Conservation (phyloP, 2,113 vertebrate genomes). For the Scortum barcoo region DNA sequence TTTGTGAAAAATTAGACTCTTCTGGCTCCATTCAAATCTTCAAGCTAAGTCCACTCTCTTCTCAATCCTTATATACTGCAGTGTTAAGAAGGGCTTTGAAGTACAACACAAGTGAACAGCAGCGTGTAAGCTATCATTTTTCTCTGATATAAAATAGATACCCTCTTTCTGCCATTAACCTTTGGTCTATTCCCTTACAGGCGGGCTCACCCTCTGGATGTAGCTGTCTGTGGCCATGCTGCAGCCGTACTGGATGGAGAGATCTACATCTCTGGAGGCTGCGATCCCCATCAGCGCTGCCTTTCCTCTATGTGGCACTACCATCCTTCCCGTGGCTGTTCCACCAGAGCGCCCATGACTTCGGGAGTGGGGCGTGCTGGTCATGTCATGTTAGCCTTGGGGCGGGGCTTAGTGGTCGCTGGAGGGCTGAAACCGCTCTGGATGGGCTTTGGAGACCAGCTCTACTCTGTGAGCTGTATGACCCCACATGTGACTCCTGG, state of each 20-base stretch:
- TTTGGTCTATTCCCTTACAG: conserved; percentile 2
- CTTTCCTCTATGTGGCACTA: conserved; percentile 46
- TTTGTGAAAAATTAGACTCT: no score
- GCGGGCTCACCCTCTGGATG: conserved; percentile 24
- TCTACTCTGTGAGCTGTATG: conserved; percentile 54
- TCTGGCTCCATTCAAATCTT: no score
- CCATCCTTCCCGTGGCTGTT: conserved; percentile 33
- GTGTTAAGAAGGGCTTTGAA: background rate
- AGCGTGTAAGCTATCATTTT: background rate
- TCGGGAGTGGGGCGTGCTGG: conserved; percentile 37
- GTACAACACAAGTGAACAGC: no score
- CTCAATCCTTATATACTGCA: no score
- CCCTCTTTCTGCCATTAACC: background rate
- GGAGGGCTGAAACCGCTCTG: conserved; percentile 41
- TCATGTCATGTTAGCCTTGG: conserved; percentile 42
- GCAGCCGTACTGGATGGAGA: conserved; percentile 42
- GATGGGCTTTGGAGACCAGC: conserved; percentile 50
- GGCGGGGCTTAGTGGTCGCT: conserved; percentile 37
- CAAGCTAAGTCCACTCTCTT: no score
- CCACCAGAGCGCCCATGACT: conserved; percentile 44
- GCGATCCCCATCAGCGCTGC: conserved; percentile 26
- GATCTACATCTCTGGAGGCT: conserved; percentile 51
- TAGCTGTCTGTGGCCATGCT: conserved; percentile 41
- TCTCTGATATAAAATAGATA: background rate
- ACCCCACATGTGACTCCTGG: conserved; percentile 38